Conservation (phyloP, 2,113 vertebrate genomes). For the Pardalotus punctatus region DNA sequence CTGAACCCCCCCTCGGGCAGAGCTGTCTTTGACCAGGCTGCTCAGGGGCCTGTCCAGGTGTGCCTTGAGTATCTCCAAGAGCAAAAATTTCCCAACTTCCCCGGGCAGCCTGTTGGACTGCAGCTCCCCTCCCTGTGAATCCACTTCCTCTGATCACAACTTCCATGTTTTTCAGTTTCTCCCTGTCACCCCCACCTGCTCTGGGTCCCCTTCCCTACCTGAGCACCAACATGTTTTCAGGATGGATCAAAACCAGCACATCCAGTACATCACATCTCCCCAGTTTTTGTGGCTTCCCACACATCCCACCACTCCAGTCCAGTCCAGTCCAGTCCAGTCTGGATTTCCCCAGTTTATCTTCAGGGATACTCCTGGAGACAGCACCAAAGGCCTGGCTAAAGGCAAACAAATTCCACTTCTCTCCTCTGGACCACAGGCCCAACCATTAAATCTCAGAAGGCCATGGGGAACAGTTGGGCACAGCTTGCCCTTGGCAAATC, state of each 20-base stretch:
- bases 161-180: neutral
- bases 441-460: neutral
- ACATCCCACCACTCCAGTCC: neutral
- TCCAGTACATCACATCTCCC: neutral
- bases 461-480: rapidly evolving
- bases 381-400: neutral
- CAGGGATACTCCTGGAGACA: neutral
- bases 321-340: neutral
- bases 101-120: neutral
- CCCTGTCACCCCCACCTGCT: neutral
- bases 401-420: neutral
- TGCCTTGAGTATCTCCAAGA: neutral
- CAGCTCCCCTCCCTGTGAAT: neutral
- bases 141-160: neutral
- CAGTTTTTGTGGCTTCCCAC: neutral
- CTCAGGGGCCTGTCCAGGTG: neutral
- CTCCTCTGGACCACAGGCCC: neutral
- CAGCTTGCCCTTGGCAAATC: neutral
- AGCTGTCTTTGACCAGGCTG: neutral
- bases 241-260: neutral
- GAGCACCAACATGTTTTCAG: neutral
- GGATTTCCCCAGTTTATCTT: neutral
- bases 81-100: neutral
- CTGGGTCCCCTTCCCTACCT: neutral
- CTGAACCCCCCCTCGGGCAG: neutral